Evolutionary conservation across 1,140 invertebrate species (phyloP), one percentile per base, ranked within the genome.

Genomic region (Lineus longissimus): DNA sequence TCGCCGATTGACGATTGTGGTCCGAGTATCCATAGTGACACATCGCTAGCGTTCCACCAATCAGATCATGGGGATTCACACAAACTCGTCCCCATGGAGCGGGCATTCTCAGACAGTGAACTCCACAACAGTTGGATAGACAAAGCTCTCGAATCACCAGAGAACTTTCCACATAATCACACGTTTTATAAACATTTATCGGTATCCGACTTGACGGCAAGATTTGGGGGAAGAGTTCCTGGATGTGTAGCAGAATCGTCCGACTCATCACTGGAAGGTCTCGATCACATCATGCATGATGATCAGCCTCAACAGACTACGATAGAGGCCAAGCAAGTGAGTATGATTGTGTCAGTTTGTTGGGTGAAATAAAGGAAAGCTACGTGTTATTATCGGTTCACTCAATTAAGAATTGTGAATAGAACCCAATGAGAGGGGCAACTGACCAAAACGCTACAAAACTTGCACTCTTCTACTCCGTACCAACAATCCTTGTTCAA

Each of bases 101-200:
- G 47, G n/a, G 47, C 47, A n/a, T 51, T 23, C 25, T 51, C 47
- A n/a, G 47, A 51, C 25, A 51, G 47, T n/a, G 47, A 51, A 9
- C 25, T 51, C n/a, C 47, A 23, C 9, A 27, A 51, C 47, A 9
- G 19, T 51, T 51, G 25, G n/a, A 19, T 51, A 6, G 47, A 51
- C 47, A 51, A 51, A n/a, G 19, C 47, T 4, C n/a, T 51, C 4
- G 47, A 51, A 51, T 51, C 47, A 6, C 19, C n/a, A 7, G 47
- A 51, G 9, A 9, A 19, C 47, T 4, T 9, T n/a, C n/a, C n/a
- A n/a, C n/a, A n/a, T n/a, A n/a, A n/a, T 51, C 19, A n/a, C 47
- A 4, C 15, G 47, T 51, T 51, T n/a, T 27, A 51, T n/a, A 19
- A 23, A 23, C 47, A 51, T 9, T 7, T 27, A 4, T 27, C 19